Base-by-base conservation (phyloP, 2,113 vertebrate species). In the Toxostoma redivivum region DNA sequence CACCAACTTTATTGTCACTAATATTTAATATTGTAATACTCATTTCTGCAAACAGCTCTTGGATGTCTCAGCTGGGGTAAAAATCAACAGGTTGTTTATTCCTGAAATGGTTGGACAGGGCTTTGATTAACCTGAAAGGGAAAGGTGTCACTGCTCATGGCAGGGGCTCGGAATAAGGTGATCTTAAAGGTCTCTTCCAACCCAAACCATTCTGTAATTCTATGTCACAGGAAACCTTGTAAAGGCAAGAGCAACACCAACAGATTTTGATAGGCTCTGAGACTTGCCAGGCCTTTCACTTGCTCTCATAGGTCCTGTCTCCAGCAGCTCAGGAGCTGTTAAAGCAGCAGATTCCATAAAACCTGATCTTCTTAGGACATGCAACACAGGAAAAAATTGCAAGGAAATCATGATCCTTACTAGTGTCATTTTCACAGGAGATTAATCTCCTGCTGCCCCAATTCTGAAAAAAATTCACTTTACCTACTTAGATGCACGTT, bases 401-500 rank as follows among this genome's bases (percentile, higher is more conserved):
- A 40, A 76, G 62, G 54, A 88, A 82, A 56, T 65, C 0, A 2
- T 42, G 31, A 57, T 48, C 45, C 54, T 83, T 51, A 48, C 76
- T 90, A 50, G 38, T 86, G 58, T 70, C 16, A 18, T 24, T 88
- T 80, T 73, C 47, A 54, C 18, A 69, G 71, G 18, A 70, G 14
- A 88, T 50, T 45, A 8, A 14, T 69, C 35, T 82, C 44, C 66
- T 54, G 20, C 54, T 86, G 54, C n/a, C 35, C 9, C 21, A 90
- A 7, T 30, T 21, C 38, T 81, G 51, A 11, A 53, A 38, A 38
- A 60, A 45, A 45, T 0, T 71, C 22, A 4, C 91, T 58, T 67
- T 24, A 38, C 38, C 16, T 16, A 7, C 21, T 37, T 24, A 24
- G 8, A 30, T 50, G 13, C 25, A 35, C 0, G 0, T 21, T 62